Evolutionary conservation across 2,888 invertebrate genomes (phyloP).

Genomic region (Leptinotarsa tumamoca): DNA sequence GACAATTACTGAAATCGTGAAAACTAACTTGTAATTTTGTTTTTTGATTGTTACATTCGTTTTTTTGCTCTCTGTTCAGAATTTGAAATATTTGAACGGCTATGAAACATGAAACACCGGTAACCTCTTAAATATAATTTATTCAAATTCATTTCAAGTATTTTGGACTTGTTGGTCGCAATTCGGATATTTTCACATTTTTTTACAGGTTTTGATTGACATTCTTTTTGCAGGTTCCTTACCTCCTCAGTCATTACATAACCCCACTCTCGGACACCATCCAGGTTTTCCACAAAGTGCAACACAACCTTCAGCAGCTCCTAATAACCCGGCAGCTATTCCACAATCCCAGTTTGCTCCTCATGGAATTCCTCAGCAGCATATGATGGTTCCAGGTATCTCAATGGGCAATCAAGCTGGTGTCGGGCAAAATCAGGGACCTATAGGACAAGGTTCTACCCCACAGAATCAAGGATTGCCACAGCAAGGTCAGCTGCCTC

Average conservation of each 20-base stretch:
- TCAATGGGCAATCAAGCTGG: slow-evolving; percentile 3
- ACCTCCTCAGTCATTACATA: slow-evolving; percentile 36
- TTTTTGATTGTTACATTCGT: too few relatives aligned
- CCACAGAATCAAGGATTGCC: slow-evolving; percentile 35
- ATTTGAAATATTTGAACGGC: too few relatives aligned
- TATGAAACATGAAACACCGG: too few relatives aligned
- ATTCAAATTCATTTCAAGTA: too few relatives aligned
- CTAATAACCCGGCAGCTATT: slow-evolving; percentile 46
- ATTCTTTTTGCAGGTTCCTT: slow-evolving; percentile 50
- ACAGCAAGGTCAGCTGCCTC: slow-evolving; percentile 20
- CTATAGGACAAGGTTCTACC: slow-evolving; percentile 3
- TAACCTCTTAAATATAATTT: too few relatives aligned
- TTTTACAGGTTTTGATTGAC: not conserved
- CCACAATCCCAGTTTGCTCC: slow-evolving; percentile 44
- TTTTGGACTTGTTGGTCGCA: too few relatives aligned
- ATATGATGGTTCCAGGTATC: slow-evolving; percentile 47
- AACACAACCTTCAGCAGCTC: slow-evolving; percentile 39
- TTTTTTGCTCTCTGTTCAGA: too few relatives aligned
- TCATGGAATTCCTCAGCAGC: slow-evolving; percentile 49
- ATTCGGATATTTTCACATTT: not conserved
- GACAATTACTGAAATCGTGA: too few relatives aligned
- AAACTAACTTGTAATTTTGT: too few relatives aligned
- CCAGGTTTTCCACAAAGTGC: slow-evolving; percentile 42
- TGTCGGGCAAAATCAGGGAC: not conserved
- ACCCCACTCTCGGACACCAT: slow-evolving; percentile 29